Percentiles rank a stretch among this genome's conserved stretches.
phyloP scores from a whole-genome alignment of 92 coral and sea anemone genomes.

The Ricordea florida region DNA sequence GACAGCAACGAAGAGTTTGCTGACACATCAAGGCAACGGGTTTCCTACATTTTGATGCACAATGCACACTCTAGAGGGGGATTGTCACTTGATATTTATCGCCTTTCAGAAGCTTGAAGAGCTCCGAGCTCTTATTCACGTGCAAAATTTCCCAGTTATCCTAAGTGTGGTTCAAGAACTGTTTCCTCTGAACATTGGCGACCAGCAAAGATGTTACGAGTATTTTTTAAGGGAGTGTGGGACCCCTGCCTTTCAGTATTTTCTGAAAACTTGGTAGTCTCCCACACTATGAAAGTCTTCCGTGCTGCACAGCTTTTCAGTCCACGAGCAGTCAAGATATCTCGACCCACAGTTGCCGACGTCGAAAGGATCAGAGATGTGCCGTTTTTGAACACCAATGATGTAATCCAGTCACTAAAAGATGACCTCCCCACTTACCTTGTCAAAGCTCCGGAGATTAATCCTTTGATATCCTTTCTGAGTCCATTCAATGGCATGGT shows the following conservation, averaged over 20 bases:
- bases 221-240: constrained; percentile 33
- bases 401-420: constrained; percentile 36
- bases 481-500: constrained; percentile 27
- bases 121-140: neutral
- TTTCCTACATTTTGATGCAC: constrained; percentile 3
- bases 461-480: constrained; percentile 8
- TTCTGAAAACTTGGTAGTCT: constrained; percentile 25
- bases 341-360: constrained; percentile 22
- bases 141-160: constrained; percentile 31
- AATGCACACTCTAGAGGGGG: constrained; percentile 18
- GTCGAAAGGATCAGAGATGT: constrained; percentile 38
- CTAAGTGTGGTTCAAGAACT: constrained; percentile 6
- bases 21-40: neutral
- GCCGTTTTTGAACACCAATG: constrained; percentile 33
- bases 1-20: constrained; percentile 29
- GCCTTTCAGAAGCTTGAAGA: constrained; percentile 5
- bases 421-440: constrained; percentile 50
- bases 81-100: neutral
- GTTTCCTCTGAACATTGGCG: constrained; percentile 26
- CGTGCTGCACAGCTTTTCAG: constrained; percentile 33
- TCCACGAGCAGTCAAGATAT: constrained; percentile 29
- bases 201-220: constrained; percentile 31
- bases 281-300: constrained; percentile 18
- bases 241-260: constrained; percentile 40
- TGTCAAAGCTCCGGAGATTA: constrained; percentile 6